Evolutionary conservation across 1,140 invertebrate genomes (phyloP).

Genomic region (Carcinoscorpius rotundicauda): DNA sequence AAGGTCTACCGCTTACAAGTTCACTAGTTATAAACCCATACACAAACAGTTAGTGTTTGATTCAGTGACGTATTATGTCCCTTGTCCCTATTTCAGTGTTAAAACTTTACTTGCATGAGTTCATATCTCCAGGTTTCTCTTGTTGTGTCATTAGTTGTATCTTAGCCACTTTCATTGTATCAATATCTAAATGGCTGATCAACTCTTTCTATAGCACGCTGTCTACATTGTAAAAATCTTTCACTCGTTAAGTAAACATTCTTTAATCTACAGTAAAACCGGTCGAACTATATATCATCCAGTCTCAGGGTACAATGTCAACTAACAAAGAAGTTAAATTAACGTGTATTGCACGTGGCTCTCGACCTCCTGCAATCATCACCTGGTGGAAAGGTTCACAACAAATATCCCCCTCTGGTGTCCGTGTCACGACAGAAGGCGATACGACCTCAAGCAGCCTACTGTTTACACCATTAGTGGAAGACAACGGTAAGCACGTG

Average conservation of each 20-base stretch:
- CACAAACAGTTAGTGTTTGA: no score
- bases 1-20: no score
- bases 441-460: constrained; percentile 68
- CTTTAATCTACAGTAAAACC: constrained; percentile 54
- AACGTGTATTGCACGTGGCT: constrained; percentile 68
- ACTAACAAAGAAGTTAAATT: constrained; percentile 67
- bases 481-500: constrained; percentile 64
- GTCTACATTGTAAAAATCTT: no score
- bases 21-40: no score
- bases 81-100: no score
- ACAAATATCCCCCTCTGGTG: constrained; percentile 32
- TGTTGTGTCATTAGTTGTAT: no score
- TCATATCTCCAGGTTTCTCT: no score
- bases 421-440: not conserved
- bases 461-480: constrained; percentile 56
- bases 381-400: constrained; percentile 63
- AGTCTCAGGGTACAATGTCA: constrained; percentile 62
- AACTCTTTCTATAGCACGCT: no score
- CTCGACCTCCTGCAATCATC: constrained; percentile 64
- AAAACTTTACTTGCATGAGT: no score
- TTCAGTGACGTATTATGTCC: no score
- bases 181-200: no score
- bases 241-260: not conserved
- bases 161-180: no score
- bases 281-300: constrained; percentile 60